Conservation (phyloP, 2,797 vertebrate genomes). For the Acanthurus tractus region DNA sequence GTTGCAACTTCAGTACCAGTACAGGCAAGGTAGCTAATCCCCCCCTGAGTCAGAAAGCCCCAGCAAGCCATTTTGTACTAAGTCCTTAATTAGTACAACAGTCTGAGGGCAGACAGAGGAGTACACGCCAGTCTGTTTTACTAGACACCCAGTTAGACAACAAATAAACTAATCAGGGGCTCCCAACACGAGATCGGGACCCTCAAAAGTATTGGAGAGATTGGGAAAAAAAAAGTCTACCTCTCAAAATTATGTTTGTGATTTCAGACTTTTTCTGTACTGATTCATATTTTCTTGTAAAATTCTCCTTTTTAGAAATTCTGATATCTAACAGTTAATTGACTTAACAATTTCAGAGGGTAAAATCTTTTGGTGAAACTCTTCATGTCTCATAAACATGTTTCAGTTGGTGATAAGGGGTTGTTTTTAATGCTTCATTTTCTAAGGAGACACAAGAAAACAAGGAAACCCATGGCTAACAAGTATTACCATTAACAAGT, state of each 20-base stretch:
- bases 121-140: conserved; percentile 18
- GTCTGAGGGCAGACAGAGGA: conserved; percentile 27
- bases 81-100: conserved; percentile 56
- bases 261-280: not conserved
- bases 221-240: not conserved
- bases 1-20: conserved; percentile 35
- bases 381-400: not conserved
- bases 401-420: not conserved
- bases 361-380: not conserved
- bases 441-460: not conserved
- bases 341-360: not conserved
- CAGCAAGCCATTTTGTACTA: conserved; percentile 48
- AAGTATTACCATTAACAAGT: not conserved
- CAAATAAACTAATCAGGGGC: not conserved
- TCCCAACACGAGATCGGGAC: not conserved
- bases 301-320: not conserved
- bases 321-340: not conserved
- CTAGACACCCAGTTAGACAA: not conserved
- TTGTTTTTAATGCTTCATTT: not conserved
- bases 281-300: not conserved
- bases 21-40: conserved; percentile 67
- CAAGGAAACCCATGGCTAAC: not conserved
- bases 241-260: not conserved
- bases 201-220: not conserved
- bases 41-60: conserved; percentile 50